Evolutionary conservation across 2,888 invertebrate genomes (phyloP), one percentile per base, ranked within the genome.

Genomic region (Schrankia costaestrigalis): DNA sequence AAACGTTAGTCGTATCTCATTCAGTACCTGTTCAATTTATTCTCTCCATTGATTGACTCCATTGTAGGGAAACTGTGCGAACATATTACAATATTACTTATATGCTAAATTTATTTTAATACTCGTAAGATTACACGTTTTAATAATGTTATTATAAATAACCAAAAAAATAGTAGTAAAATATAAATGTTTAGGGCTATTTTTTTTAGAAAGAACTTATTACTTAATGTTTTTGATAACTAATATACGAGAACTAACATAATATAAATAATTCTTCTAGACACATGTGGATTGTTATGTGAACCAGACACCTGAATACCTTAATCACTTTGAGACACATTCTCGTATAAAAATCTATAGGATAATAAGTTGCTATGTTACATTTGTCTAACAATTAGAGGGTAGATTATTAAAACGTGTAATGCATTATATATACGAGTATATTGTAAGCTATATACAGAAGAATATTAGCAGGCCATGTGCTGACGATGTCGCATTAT

Each of bases 21-120:
- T 94, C 47, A 53, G 64, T 88, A 89, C 89, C 89, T 89, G 88
- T 88, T 88, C 63, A 89, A 85, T 59, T 85, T 89, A 88, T 87
- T 84, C 70, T 87, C 88, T 66, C 88, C 88, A 66, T 87, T 88
- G 72, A 87, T 63, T 53, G 85, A 71, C 75, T 86, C 89, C 83
- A 78, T 75, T 63, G 83, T 71, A 61, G 86, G 84, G 78, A 83
- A 86, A 81, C 89, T 89, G 88, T 83, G 81, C 79, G 83, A 76
- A 86, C 79, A 85, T 77, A 81, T 70, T 64, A 77, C 57, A 72
- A 63, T 55, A 63, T 71, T 70, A 70, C 66, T 64, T 51, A 56
- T 48, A 49, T 14, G 50, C 50, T 55, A 50, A 32, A 34, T 40
- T 31, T 32, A 38, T 39, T 30, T n/a, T 22, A 17, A 41, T 40